Base-by-base conservation (phyloP, 1,140 invertebrate genomes). In the Halictus rubicundus region DNA sequence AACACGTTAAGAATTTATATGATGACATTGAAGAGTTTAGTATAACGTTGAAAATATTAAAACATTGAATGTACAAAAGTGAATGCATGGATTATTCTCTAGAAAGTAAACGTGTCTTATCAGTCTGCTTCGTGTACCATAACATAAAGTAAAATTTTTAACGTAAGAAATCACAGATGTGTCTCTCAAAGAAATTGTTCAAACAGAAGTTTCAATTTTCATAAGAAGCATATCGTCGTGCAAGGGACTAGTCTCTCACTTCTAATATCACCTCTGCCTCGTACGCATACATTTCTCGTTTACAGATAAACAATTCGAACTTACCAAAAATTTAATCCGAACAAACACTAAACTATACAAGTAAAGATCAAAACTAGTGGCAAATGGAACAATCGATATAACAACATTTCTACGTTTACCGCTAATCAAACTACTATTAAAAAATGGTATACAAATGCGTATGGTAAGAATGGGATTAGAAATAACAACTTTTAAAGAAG, bases 361-460 rank as follows among this genome's bases (percentile, higher is more conserved):
- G 21, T 57, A 65, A 32, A 21, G 49, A 14, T 21, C 9, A 57
- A 42, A 78, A 37, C 69, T 64, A 71, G 46, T 39, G 32, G 6
- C 12, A 64, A 64, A 42, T 16, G 6, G 57, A 72, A 42, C 8
- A 57, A 46, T 64, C 49, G 39, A 52, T 72, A 37, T 63, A 42
- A 54, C 39, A 71, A 73, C 42, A 69, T 73, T 23, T 32, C n/a
- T 69, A 79, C 70, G 49, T 65, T 59, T 73, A 79, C 65, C 68
- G 61, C 32, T 46, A 46, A 8, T 49, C 69, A 23, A 60, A 32
- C 39, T 80, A 80, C 23, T 46, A 4, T 71, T 1, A 74, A 27
- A 57, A 23, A 37, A 59, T 59, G 60, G 37, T 68, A 32, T 32
- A 39, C 23, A 42, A 61, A 27, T 60, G 68, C 42, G 37, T 71